These are phyloP conservation scores for Saturnia japonica DNA, from an alignment of 2,888 invertebrate species.

Conservation along the genomic window DNA sequence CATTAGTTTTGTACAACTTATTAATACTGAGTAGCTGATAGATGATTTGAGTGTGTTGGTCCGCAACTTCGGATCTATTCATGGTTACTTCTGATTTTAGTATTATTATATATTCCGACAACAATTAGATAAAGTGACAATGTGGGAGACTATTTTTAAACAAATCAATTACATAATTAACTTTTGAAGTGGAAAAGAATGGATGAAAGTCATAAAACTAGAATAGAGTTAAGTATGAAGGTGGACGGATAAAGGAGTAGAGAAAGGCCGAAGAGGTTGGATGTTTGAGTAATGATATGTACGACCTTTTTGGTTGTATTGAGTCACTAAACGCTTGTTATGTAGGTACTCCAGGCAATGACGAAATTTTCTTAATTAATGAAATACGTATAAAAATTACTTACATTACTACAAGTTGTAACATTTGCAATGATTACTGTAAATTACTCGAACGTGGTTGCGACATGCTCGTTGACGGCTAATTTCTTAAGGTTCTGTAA, in stretches of 20 bases:
- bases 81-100: neutral
- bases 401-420: conserved; percentile 13
- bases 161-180: too few species aligned
- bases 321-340: neutral
- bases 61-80: too few species aligned
- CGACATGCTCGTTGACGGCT: neutral
- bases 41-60: too few species aligned
- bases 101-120: neutral
- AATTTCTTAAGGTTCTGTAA: neutral
- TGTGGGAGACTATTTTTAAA: too few species aligned
- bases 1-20: too few species aligned
- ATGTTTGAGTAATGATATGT: too few species aligned
- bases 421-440: conserved; percentile 6
- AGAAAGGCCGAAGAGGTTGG: too few species aligned
- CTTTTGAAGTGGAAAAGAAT: too few species aligned
- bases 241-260: too few species aligned
- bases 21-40: too few species aligned
- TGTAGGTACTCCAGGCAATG: neutral
- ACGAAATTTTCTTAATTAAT: conserved; percentile 4
- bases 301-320: neutral
- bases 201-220: too few species aligned
- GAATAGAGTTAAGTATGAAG: too few species aligned
- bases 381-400: conserved; percentile 3
- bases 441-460: conserved; percentile 11
- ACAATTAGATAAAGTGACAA: neutral